These are phyloP conservation scores for Pseudonaja textilis DNA, from an alignment of 2,113 vertebrate genomes.

Conservation along the genomic window DNA sequence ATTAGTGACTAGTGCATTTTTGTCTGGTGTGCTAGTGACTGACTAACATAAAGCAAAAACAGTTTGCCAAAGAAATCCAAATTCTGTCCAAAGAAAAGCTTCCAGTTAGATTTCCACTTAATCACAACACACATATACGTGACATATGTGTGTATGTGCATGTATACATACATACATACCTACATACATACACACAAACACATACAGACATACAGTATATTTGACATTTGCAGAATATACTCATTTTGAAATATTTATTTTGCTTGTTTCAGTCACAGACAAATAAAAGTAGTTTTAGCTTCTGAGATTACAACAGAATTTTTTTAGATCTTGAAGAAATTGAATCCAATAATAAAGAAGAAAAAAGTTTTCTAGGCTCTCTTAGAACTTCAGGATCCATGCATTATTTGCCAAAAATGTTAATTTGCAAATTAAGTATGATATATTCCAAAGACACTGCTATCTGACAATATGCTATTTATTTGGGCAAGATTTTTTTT, in stretches of 20 bases:
- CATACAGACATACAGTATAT: background rate
- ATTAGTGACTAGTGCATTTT: background rate
- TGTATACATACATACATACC: background rate
- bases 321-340: background rate
- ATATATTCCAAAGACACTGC: slow-evolving; percentile 18
- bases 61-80: background rate
- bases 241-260: background rate
- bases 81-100: background rate
- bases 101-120: background rate
- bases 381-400: background rate
- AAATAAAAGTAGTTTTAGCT: background rate
- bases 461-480: slow-evolving; percentile 34
- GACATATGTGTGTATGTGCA: background rate
- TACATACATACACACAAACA: background rate
- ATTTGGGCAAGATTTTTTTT: background rate
- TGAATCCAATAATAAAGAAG: background rate
- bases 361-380: background rate
- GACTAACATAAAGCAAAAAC: background rate
- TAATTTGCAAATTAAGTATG: background rate
- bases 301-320: background rate
- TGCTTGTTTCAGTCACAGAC: background rate
- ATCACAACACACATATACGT: background rate
- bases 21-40: background rate
- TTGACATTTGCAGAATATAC: background rate
- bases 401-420: background rate